Percentiles rank a stretch among this genome's conserved stretches.
Evolutionary conservation across 2,113 vertebrate genomes (phyloP).

Genomic region (Sarotherodon lohbergeri): DNA sequence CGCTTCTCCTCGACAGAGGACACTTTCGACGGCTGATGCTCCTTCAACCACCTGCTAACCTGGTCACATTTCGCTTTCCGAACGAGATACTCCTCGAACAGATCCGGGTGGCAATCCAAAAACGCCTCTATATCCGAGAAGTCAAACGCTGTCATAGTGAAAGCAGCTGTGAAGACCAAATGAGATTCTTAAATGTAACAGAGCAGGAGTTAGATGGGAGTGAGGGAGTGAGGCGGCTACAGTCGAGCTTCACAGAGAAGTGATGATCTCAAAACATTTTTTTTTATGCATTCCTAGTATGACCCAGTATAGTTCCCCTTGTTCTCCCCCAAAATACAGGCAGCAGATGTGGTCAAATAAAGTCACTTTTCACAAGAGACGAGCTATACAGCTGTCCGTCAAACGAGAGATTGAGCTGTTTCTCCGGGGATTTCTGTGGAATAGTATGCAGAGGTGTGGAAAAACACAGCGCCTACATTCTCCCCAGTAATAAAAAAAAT

Average conservation of each 20-base stretch:
- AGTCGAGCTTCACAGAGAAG: constrained; percentile 11
- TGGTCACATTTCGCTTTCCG: constrained; percentile 71
- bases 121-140: constrained; percentile 78
- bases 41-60: constrained; percentile 69
- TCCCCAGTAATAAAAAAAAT: not conserved
- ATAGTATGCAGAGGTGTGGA: constrained; percentile 29
- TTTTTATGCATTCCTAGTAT: not conserved
- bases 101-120: constrained; percentile 75
- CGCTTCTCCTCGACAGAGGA: constrained; percentile 55
- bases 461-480: constrained; percentile 24
- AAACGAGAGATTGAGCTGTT: constrained; percentile 6
- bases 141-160: constrained; percentile 71
- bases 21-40: constrained; percentile 62
- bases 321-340: not conserved
- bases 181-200: not conserved
- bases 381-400: constrained; percentile 47
- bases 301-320: not conserved
- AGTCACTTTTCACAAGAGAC: not conserved
- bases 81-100: constrained; percentile 75
- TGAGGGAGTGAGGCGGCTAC: not conserved
- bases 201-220: not conserved
- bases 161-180: not conserved
- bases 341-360: not conserved
- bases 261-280: not conserved
- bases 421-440: constrained; percentile 9